These are phyloP conservation scores for Peromyscus attwateri DNA, from an alignment of 2,797 vertebrate genomes.

Conservation along the genomic window DNA sequence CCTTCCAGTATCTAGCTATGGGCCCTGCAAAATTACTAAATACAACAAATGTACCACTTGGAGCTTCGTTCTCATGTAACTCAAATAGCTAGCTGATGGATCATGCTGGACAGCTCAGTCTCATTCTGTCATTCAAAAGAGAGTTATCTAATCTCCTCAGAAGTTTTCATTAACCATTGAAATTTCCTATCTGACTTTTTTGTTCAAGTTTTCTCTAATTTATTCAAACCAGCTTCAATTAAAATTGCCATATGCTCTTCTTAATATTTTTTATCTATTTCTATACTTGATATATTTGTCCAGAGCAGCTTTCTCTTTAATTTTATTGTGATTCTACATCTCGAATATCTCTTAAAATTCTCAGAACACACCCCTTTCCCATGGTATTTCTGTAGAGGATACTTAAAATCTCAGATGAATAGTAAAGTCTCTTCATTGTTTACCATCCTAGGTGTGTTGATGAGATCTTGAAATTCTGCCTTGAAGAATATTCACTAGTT, in stretches of 20 bases:
- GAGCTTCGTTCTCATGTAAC: background rate
- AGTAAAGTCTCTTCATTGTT: background rate
- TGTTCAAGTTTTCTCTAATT: background rate
- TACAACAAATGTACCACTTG: background rate
- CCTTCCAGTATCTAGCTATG: background rate
- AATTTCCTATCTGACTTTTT: background rate
- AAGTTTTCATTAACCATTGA: background rate
- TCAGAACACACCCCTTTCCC: fast-evolving
- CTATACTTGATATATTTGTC: background rate
- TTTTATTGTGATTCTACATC: background rate
- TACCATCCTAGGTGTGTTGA: background rate
- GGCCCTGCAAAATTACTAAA: background rate
- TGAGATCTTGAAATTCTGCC: background rate
- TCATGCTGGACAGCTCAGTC: background rate
- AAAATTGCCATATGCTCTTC: background rate
- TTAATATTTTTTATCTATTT: background rate
- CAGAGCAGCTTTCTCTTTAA: background rate
- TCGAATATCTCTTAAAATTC: background rate
- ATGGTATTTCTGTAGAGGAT: background rate
- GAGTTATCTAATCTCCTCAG: background rate
- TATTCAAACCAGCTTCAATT: background rate
- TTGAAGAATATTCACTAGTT: background rate
- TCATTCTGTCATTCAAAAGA: background rate
- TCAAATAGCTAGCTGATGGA: too few relatives aligned
- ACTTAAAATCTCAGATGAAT: too few relatives aligned